Evolutionary conservation across 2,797 vertebrate genomes (phyloP), one percentile per base, ranked within the genome.

Genomic region (Dipus sagitta): DNA sequence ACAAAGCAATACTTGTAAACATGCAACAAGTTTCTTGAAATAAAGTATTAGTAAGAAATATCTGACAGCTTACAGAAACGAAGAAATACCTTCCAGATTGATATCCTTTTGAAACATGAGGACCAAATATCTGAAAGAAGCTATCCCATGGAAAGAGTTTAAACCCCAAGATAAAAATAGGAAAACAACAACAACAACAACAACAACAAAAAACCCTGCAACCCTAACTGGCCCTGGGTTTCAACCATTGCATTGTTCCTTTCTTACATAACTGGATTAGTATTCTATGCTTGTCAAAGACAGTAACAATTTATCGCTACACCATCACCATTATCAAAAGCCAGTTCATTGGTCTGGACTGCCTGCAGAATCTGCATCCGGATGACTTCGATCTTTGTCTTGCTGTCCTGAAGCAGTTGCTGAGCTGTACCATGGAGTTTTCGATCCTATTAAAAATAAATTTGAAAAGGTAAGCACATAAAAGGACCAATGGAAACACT

Each of bases 361-460:
- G 99, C 99, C 97, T 99, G 99, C 95, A 99, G 99, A 98, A 99
- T 99, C 98, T 99, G 99, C 99, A 99, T 99, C 97, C 99, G 98
- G 98, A 99, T 99, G 97, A 99, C 99, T 99, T 99, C 99, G 58
- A 99, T 99, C 98, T 99, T 99, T 30, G 99, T 99, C 98, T 99
- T 99, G 98, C 99, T 99, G 98, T 99, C 99, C 97, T 99, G 99
- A 84, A 99, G 99, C 98, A 99, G 99, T 97, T 99, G 99, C 97
- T 99, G 99, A 91, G 99, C 99, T 23, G 99, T 99, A 54, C 99
- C 99, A 97, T 99, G 98, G 95, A 99, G 98, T 98, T 99, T 99
- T 90, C 99, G 99, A 98, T 99, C 99, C 99, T 99, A 90, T 82
- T 95, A 94, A 97, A 93, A 96, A 92, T 76, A 95, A 93, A 42